phyloP scores from a whole-genome alignment of 2,888 invertebrate genomes.

The Melanostoma mellinum region DNA sequence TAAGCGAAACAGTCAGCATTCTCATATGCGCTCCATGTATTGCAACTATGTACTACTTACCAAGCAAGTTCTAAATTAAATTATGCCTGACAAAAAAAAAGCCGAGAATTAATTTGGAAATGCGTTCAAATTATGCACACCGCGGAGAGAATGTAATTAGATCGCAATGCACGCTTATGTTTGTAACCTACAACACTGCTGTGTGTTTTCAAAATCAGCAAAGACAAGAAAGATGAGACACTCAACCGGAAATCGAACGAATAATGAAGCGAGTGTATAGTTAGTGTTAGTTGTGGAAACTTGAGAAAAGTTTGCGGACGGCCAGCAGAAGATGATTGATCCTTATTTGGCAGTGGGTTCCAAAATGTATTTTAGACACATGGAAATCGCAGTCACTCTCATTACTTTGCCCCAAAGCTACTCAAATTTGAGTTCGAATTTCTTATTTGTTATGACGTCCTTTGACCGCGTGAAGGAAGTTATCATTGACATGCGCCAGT shows the following conservation, averaged over 20 bases:
- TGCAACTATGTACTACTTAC: neutral
- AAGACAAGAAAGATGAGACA: slow-evolving; percentile 45
- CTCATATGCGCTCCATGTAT: neutral
- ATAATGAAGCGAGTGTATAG: neutral
- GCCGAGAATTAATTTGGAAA: slow-evolving; percentile 34
- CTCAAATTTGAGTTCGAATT: no score
- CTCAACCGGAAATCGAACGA: slow-evolving; percentile 58
- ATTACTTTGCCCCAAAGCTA: no score
- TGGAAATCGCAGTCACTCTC: no score
- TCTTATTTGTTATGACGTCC: no score
- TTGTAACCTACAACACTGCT: slow-evolving; percentile 17
- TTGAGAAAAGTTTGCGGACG: slow-evolving; percentile 17
- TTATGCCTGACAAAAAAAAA: slow-evolving; percentile 18
- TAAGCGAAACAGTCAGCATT: slow-evolving; percentile 51
- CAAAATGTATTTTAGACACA: no score
- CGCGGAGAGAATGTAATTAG: slow-evolving; percentile 39
- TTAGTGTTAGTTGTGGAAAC: slow-evolving; percentile 17
- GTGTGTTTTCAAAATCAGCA: neutral
- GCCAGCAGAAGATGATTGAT: neutral
- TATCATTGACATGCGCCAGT: no score
- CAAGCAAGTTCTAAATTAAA: slow-evolving; percentile 17
- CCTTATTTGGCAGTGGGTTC: no score
- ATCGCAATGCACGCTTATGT: slow-evolving; percentile 26
- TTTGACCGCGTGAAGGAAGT: no score
- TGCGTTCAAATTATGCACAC: slow-evolving; percentile 30